Percentiles rank a stretch among this genome's conserved stretches.
Conservation (phyloP, 2,797 vertebrate species). For the Ciconia nigra region DNA sequence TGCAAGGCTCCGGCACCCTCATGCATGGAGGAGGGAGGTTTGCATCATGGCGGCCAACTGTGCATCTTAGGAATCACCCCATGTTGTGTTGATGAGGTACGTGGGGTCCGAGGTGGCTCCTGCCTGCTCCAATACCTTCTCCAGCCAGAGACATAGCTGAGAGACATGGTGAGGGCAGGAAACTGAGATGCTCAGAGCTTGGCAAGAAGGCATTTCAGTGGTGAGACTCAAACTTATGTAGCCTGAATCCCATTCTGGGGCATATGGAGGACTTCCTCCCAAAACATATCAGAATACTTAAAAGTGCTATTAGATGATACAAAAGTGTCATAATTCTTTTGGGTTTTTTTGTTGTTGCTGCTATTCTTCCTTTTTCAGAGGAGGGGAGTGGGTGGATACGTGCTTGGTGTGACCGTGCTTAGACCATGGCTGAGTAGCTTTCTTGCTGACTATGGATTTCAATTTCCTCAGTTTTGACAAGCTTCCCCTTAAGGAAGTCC, state of each 20-base stretch:
- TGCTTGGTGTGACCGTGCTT: background rate
- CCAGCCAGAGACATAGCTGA: background rate
- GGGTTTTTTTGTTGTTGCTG: background rate
- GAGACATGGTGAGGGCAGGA: background rate
- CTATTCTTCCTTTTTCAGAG: background rate
- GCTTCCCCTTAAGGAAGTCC: conserved; percentile 8
- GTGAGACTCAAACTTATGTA: background rate
- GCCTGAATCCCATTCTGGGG: background rate
- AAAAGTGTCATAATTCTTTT: background rate
- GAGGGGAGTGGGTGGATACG: background rate
- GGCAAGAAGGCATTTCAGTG: background rate
- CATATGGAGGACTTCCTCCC: background rate
- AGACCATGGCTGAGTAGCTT: background rate
- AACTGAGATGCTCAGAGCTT: background rate
- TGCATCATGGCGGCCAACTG: fast-evolving
- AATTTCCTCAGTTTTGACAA: conserved; percentile 33
- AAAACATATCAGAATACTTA: background rate
- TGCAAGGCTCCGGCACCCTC: background rate
- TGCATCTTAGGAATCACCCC: background rate
- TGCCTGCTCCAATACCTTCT: background rate
- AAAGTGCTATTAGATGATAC: background rate
- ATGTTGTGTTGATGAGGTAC: background rate
- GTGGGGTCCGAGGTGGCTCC: background rate
- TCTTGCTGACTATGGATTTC: conserved; percentile 32
- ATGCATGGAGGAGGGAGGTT: background rate